Conservation (phyloP, 2,888 invertebrate species). For the Nycteola revayana region DNA sequence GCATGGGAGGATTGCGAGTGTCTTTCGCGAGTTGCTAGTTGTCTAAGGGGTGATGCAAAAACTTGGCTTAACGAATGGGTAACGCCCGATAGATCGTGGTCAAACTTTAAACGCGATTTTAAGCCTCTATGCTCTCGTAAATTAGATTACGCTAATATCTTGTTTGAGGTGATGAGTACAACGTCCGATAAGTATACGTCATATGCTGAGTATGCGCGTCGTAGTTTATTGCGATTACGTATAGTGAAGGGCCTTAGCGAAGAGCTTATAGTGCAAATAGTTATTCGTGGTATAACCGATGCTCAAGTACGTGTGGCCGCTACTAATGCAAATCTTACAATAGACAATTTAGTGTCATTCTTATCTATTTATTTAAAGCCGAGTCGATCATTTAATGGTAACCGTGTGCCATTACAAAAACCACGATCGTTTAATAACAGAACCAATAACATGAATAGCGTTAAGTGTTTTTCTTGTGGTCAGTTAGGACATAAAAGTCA, state of each 20-base stretch:
- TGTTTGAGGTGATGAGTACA: conserved; percentile 15
- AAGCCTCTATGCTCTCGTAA: conserved; percentile 17
- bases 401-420: no score
- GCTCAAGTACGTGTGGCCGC: conserved; percentile 1
- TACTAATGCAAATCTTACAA: conserved; percentile 2
- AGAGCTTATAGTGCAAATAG: conserved; percentile 17
- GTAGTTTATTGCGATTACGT: conserved; percentile 14
- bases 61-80: conserved; percentile 12
- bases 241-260: conserved; percentile 25
- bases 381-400: no score
- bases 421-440: no score
- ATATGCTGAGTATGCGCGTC: conserved; percentile 24
- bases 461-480: conserved; percentile 2
- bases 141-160: conserved; percentile 16
- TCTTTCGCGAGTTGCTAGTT: conserved; percentile 2
- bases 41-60: neutral
- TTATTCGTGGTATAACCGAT: conserved; percentile 7
- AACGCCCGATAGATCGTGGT: conserved; percentile 18
- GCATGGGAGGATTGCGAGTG: conserved; percentile 4
- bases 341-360: conserved; percentile 1
- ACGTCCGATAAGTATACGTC: conserved; percentile 15
- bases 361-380: conserved; percentile 5
- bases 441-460: no score
- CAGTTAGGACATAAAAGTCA: neutral
- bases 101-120: conserved; percentile 23